These are phyloP conservation scores for Mnemiopsis leidyi DNA, from an alignment of 37 sponge, comb jelly and placozoan species.

Conservation along the genomic window DNA sequence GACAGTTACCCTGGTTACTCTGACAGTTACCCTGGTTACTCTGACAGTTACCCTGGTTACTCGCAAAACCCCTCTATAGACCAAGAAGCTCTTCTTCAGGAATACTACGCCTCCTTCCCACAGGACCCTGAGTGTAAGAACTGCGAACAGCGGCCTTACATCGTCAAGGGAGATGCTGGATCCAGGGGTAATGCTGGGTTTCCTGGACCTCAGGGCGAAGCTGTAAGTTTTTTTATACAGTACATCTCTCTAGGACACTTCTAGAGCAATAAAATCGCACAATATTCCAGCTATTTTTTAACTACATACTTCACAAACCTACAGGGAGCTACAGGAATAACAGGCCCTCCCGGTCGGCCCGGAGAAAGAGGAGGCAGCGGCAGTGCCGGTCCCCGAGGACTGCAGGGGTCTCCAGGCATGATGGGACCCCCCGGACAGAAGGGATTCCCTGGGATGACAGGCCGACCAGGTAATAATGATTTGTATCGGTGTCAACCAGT, in stretches of 20 bases:
- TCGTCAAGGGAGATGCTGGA: slow-evolving; percentile 24
- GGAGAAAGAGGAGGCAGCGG: background rate
- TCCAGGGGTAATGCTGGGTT: background rate
- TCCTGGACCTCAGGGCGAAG: background rate
- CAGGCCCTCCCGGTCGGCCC: background rate
- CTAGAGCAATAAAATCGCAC: too few relatives aligned
- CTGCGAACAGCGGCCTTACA: slow-evolving; percentile 13
- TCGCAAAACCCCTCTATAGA: background rate
- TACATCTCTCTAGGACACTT: too few relatives aligned
- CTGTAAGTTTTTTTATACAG: background rate
- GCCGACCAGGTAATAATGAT: background rate
- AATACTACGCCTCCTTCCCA: slow-evolving; percentile 36
- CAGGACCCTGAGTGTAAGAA: slow-evolving; percentile 15
- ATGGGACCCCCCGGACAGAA: background rate
- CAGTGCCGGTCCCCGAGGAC: background rate
- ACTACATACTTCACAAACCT: background rate
- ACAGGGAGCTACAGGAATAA: background rate
- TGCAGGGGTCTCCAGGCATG: background rate
- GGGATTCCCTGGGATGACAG: background rate
- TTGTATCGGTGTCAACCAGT: too few relatives aligned
- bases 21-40: background rate
- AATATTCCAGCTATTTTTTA: background rate
- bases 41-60: background rate
- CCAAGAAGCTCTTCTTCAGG: background rate
- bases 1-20: background rate